Percentiles rank a stretch among this genome's conserved stretches.
Conservation (phyloP, 1,140 invertebrate genomes). For the Formica exsecta region DNA sequence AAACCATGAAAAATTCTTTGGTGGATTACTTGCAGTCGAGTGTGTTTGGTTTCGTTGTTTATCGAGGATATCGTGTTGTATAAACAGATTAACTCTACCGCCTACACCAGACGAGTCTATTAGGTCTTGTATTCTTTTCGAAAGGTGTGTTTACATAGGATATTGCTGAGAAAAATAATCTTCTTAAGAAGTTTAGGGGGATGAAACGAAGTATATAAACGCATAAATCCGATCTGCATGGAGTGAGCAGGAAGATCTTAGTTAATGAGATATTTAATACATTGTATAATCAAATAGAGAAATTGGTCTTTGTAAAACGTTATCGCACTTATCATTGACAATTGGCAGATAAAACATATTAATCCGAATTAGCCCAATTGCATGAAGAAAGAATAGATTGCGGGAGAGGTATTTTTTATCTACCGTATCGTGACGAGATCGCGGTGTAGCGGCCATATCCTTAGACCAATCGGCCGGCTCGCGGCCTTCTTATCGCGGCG, state of each 20-base stretch:
- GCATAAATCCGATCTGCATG: too few relatives aligned
- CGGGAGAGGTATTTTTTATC: not conserved
- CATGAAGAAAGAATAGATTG: constrained; percentile 18
- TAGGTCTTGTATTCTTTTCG: constrained; percentile 12
- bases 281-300: not conserved
- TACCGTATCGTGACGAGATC: not conserved
- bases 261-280: constrained; percentile 25
- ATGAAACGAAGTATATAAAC: not conserved
- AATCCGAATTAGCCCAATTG: constrained; percentile 7
- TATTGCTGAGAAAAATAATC: constrained; percentile 24
- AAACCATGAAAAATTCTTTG: constrained; percentile 28
- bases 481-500: constrained; percentile 84
- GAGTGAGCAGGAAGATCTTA: not conserved
- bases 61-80: constrained; percentile 1
- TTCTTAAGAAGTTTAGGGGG: constrained; percentile 7
- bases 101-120: constrained; percentile 1
- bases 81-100: constrained; percentile 38
- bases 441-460: constrained; percentile 61
- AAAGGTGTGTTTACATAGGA: constrained; percentile 37
- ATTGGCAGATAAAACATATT: not conserved
- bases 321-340: too few relatives aligned
- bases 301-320: not conserved
- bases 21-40: not conserved
- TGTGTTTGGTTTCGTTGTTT: constrained; percentile 11
- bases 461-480: constrained; percentile 82